Conservation (phyloP, 1,140 invertebrate genomes). For the Eulimnadia texana region DNA sequence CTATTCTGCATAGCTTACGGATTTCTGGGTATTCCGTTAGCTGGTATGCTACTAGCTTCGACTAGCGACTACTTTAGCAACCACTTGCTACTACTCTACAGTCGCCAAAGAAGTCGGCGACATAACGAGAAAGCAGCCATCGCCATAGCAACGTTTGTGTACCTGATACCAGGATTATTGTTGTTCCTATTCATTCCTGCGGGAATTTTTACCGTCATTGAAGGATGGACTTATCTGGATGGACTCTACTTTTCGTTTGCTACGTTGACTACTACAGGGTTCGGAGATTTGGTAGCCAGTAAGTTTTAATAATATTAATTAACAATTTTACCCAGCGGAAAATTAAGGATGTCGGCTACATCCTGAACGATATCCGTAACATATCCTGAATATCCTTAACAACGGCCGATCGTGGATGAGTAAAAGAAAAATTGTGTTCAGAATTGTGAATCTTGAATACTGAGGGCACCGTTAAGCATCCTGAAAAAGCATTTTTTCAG, state of each 20-base stretch:
- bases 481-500: no score
- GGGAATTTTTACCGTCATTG: slow-evolving; percentile 33
- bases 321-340: no score
- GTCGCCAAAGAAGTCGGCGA: slow-evolving; percentile 27
- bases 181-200: slow-evolving; percentile 37
- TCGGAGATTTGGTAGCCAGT: slow-evolving; percentile 37
- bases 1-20: slow-evolving; percentile 40
- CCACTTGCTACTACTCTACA: slow-evolving; percentile 26
- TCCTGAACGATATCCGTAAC: no score
- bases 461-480: no score
- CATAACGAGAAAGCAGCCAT: not conserved
- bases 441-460: no score
- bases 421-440: no score
- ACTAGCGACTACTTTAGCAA: slow-evolving; percentile 24
- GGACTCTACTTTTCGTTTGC: slow-evolving; percentile 38
- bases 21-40: slow-evolving; percentile 37
- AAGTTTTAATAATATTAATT: slow-evolving; percentile 20
- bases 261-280: slow-evolving; percentile 37
- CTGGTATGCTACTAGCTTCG: slow-evolving; percentile 23
- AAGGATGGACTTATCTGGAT: slow-evolving; percentile 37
- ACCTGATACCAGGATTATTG: slow-evolving; percentile 30
- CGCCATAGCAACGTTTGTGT: slow-evolving; percentile 18
- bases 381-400: no score
- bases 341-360: no score
- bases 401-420: no score